phyloP scores from a whole-genome alignment of 2,113 vertebrate species.

The Struthidea cinerea region DNA sequence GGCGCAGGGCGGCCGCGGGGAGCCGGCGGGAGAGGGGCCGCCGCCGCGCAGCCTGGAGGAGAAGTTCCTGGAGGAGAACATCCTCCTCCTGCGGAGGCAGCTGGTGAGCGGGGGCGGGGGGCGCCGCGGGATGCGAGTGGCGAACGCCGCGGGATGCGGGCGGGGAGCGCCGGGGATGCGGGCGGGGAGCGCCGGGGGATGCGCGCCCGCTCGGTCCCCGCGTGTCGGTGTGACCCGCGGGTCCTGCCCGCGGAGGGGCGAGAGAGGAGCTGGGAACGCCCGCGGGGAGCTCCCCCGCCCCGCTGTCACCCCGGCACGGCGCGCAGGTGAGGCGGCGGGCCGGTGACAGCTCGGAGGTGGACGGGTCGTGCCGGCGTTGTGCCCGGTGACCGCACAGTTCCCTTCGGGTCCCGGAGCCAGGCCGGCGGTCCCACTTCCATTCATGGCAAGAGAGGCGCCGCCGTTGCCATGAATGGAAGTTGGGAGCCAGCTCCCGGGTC shows the following conservation, averaged over 20 bases:
- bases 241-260: not conserved
- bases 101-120: conserved; percentile 75
- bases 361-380: not conserved
- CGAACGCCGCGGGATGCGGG: not conserved
- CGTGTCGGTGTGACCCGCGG: not conserved
- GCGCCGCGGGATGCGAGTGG: not conserved
- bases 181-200: not conserved
- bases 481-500: not conserved
- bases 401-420: not conserved
- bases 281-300: not conserved
- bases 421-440: conserved; percentile 14
- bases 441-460: conserved; percentile 7
- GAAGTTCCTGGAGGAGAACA: conserved; percentile 88
- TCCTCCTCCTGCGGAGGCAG: conserved; percentile 85
- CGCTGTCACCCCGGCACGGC: not conserved
- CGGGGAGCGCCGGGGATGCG: not conserved
- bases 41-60: conserved; percentile 80
- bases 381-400: not conserved
- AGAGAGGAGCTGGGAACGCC: not conserved
- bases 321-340: not conserved
- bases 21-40: conserved; percentile 42
- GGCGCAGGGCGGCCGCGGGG: not conserved
- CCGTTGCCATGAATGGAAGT: conserved; percentile 44
- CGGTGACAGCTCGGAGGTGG: not conserved
- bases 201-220: not conserved